A percentile compares a stretch with the other conserved stretches of the same genome.
Evolutionary conservation across 1,140 invertebrate genomes (phyloP).

Genomic region (Drosophila varians): DNA sequence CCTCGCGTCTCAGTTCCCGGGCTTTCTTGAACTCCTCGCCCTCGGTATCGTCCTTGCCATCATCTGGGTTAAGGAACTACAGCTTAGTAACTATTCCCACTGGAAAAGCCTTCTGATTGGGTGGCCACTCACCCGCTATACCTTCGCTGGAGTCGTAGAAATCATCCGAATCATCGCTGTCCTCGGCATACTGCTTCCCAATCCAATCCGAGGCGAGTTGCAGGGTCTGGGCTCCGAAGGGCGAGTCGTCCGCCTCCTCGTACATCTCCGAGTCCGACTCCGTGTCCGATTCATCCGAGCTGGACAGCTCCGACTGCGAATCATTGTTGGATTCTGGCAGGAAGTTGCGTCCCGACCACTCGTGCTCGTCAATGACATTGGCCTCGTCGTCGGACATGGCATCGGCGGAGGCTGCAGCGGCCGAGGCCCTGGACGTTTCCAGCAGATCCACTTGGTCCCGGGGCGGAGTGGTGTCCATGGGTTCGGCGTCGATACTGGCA

Average conservation of each 20-base stretch:
- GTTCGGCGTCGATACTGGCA: constrained; percentile 5
- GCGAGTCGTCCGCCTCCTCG: constrained; percentile 83
- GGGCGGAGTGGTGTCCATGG: constrained; percentile 54
- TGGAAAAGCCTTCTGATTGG: neutral
- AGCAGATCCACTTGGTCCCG: constrained; percentile 85
- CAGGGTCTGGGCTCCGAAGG: constrained; percentile 81
- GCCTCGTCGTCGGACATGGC: constrained; percentile 89
- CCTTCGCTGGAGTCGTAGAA: constrained; percentile 83
- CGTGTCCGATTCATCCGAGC: constrained; percentile 71
- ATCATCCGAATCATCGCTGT: constrained; percentile 77
- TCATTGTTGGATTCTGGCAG: constrained; percentile 91
- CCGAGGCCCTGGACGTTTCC: constrained; percentile 84
- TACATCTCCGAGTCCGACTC: constrained; percentile 80
- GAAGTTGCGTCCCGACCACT: constrained; percentile 96
- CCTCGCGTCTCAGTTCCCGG: constrained; percentile 87
- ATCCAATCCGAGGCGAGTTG: constrained; percentile 83
- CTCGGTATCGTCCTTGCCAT: constrained; percentile 89
- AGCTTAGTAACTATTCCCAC: neutral
- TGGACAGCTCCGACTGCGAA: constrained; percentile 85
- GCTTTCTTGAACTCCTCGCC: constrained; percentile 88
- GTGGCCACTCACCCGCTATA: constrained; percentile 61
- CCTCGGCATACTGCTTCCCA: constrained; percentile 82
- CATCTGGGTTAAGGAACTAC: constrained; percentile 60
- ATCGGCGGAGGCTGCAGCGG: constrained; percentile 77
- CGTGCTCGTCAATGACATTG: constrained; percentile 93